Percentiles rank a stretch among this genome's conserved stretches.
phyloP scores from a whole-genome alignment of 2,888 invertebrate species.

The Leptinotarsa tumamoca region DNA sequence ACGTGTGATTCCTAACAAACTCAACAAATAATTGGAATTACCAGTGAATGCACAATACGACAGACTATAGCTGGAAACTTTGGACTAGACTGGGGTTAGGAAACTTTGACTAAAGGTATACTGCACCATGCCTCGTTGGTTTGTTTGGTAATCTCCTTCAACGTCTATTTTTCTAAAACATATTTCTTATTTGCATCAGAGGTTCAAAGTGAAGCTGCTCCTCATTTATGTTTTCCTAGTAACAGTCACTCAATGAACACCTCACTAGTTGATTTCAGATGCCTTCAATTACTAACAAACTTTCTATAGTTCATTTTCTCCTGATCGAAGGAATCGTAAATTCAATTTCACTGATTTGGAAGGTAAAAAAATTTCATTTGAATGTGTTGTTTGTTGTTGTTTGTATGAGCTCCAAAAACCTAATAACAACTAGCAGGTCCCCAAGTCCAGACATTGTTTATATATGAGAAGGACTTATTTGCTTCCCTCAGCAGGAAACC shows the following conservation, averaged over 20 bases:
- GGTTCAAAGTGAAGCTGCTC: not conserved
- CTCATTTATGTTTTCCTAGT: not conserved
- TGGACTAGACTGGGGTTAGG: no score
- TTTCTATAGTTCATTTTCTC: not conserved
- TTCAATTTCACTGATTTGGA: not conserved
- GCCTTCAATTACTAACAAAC: not conserved
- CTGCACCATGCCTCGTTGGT: no score
- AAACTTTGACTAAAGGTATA: no score
- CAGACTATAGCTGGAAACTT: no score
- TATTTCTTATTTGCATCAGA: not conserved
- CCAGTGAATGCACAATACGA: no score
- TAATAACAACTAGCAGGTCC: not conserved
- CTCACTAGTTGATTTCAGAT: not conserved
- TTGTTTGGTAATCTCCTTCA: not conserved
- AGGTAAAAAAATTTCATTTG: not conserved
- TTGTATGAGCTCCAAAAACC: not conserved
- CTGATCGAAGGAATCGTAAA: not conserved
- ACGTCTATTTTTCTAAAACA: not conserved
- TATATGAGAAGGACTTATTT: not conserved
- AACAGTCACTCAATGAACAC: not conserved
- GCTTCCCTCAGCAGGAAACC: not conserved
- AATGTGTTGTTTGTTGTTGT: no score
- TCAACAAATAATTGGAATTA: no score
- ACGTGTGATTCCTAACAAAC: no score
- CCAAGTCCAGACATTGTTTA: not conserved